Conservation (phyloP, 2,888 invertebrate species). For the Celastrina argiolus region DNA sequence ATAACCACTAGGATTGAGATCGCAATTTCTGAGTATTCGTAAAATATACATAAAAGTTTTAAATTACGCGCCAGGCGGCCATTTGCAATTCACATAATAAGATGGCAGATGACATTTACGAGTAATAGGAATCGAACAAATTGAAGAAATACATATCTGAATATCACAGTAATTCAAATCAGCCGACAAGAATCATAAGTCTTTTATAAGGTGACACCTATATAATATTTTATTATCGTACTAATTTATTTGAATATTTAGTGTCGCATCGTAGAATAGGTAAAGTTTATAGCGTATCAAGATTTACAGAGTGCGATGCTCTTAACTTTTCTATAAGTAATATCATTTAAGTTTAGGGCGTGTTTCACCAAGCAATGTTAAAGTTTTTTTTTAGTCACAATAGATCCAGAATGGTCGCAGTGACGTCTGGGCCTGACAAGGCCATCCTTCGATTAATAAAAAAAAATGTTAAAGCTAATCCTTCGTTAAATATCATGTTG, state of each 20-base stretch:
- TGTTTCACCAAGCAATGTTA: no score
- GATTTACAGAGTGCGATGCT: not conserved
- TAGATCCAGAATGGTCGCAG: no score
- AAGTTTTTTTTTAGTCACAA: no score
- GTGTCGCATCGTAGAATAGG: not conserved
- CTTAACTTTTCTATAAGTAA: not conserved
- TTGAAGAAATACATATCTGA: not conserved
- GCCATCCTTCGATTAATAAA: no score
- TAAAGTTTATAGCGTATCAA: not conserved
- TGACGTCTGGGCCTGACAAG: no score
- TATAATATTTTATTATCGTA: slow-evolving; percentile 5
- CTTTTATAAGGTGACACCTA: not conserved
- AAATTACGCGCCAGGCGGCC: slow-evolving; percentile 39
- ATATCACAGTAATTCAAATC: not conserved
- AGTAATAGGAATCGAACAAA: slow-evolving; percentile 30
- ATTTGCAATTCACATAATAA: slow-evolving; percentile 43
- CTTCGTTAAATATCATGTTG: no score
- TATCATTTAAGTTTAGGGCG: no score
- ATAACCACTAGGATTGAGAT: slow-evolving; percentile 35
- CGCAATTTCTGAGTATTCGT: slow-evolving; percentile 41
- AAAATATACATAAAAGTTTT: slow-evolving; percentile 44
- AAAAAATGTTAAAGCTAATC: no score
- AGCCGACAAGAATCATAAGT: slow-evolving; percentile 1
- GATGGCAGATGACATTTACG: slow-evolving; percentile 41
- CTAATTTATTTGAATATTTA: slow-evolving; percentile 10